Percentiles rank a stretch among this genome's conserved stretches.
These are phyloP conservation scores for Apeira syringaria DNA, from an alignment of 2,888 invertebrate genomes.

Conservation along the genomic window DNA sequence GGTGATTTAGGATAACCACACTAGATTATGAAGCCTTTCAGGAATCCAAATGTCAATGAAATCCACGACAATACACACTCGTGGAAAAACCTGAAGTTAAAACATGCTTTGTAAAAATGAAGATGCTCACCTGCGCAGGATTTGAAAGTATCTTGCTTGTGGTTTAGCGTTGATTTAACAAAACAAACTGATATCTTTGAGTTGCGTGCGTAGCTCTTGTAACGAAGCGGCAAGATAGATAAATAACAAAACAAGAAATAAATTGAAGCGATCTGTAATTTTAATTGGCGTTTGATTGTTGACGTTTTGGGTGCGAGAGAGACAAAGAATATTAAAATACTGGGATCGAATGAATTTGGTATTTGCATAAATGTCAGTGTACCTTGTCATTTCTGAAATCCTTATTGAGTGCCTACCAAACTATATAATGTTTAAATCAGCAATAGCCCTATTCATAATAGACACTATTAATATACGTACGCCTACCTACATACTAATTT, in stretches of 20 bases:
- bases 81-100: slow-evolving; percentile 8
- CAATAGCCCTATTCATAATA: too few relatives aligned
- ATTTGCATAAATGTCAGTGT: too few relatives aligned
- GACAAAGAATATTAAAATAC: slow-evolving; percentile 16
- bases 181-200: slow-evolving; percentile 28
- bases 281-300: slow-evolving; percentile 44
- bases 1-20: slow-evolving; percentile 25
- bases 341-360: slow-evolving; percentile 12
- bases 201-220: slow-evolving; percentile 36
- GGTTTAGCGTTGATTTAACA: slow-evolving; percentile 13
- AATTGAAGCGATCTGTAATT: slow-evolving; percentile 52
- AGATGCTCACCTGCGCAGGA: slow-evolving; percentile 23
- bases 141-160: not conserved
- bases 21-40: slow-evolving; percentile 20
- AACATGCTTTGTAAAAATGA: slow-evolving; percentile 22
- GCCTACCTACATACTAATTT: too few relatives aligned
- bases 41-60: slow-evolving; percentile 16
- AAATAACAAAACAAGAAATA: slow-evolving; percentile 52
- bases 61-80: slow-evolving; percentile 10
- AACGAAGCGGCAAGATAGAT: slow-evolving; percentile 36
- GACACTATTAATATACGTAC: too few relatives aligned
- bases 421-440: too few relatives aligned
- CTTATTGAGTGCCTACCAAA: too few relatives aligned
- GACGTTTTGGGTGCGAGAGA: slow-evolving; percentile 47
- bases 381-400: too few relatives aligned